Evolutionary conservation across 2,113 vertebrate species (phyloP).

Genomic region (Caranx melampygus): DNA sequence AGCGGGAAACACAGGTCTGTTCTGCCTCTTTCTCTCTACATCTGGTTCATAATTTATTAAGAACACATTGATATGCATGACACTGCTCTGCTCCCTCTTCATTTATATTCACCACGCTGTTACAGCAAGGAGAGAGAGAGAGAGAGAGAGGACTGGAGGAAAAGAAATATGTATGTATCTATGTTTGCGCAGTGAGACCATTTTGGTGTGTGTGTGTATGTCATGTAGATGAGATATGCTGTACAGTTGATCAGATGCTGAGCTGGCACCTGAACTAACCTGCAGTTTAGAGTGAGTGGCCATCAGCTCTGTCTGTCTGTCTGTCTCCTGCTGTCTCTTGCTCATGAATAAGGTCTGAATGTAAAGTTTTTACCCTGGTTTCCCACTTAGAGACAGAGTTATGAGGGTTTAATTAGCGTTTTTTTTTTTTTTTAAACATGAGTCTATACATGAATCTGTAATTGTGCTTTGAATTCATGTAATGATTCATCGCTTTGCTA

Average conservation of each 20-base stretch:
- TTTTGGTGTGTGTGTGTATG: not conserved
- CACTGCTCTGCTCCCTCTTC: conserved; percentile 38
- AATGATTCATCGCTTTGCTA: no score
- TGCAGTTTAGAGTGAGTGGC: conserved; percentile 8
- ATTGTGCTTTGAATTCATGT: no score
- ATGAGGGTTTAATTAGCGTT: not conserved
- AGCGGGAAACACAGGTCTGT: conserved; percentile 5
- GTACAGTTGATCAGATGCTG: not conserved
- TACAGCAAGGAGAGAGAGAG: conserved; percentile 22
- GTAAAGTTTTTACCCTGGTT: not conserved
- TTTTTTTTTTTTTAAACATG: not conserved
- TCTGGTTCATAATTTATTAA: conserved; percentile 73
- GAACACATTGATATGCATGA: conserved; percentile 65
- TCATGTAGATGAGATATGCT: not conserved
- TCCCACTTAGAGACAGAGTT: not conserved
- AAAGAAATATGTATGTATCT: conserved; percentile 20
- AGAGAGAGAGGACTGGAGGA: not conserved
- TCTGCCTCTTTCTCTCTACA: conserved; percentile 50
- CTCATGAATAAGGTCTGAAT: not conserved
- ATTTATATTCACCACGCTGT: conserved; percentile 53
- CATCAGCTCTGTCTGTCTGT: not conserved
- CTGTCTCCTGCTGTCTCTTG: not conserved
- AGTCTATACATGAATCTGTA: no score
- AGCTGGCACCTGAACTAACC: not conserved
- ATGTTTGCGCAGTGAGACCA: conserved; percentile 25